phyloP scores from a whole-genome alignment of 2,113 vertebrate species.

The Cryptotis parvus region DNA sequence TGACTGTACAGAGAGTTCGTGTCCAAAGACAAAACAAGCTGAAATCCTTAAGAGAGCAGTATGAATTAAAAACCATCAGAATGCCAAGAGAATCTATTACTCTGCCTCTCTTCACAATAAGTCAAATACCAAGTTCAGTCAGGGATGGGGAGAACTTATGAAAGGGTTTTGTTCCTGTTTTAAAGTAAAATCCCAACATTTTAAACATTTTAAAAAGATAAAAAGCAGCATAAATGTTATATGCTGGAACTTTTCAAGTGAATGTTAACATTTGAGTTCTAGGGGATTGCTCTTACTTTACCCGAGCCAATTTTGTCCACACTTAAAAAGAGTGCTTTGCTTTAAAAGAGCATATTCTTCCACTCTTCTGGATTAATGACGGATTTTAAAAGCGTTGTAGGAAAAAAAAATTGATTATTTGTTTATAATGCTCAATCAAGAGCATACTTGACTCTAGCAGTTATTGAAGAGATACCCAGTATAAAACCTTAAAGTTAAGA shows the following conservation, averaged over 20 bases:
- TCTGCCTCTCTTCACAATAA: neutral
- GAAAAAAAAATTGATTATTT: neutral
- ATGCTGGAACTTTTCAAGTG: neutral
- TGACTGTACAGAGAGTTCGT: neutral
- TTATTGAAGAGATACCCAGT: neutral
- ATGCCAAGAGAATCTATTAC: neutral
- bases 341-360: neutral
- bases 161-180: neutral
- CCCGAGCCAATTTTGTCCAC: neutral
- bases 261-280: conserved; percentile 42
- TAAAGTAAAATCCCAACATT: neutral
- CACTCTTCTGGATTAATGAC: neutral
- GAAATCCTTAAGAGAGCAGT: neutral
- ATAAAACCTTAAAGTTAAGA: neutral
- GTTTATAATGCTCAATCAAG: neutral
- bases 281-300: conserved; percentile 6
- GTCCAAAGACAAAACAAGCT: neutral
- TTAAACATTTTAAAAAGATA: neutral
- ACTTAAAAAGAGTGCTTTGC: conserved; percentile 1
- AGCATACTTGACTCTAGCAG: neutral
- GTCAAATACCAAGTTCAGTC: neutral
- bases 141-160: neutral
- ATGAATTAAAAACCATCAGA: conserved; percentile 10
- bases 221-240: conserved; percentile 36
- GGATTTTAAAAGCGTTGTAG: conserved; percentile 27